A percentile compares a stretch with the other conserved stretches of the same genome.
These are phyloP conservation scores for Leptopilina clavipes DNA, from an alignment of 1,140 invertebrate species.

Conservation along the genomic window DNA sequence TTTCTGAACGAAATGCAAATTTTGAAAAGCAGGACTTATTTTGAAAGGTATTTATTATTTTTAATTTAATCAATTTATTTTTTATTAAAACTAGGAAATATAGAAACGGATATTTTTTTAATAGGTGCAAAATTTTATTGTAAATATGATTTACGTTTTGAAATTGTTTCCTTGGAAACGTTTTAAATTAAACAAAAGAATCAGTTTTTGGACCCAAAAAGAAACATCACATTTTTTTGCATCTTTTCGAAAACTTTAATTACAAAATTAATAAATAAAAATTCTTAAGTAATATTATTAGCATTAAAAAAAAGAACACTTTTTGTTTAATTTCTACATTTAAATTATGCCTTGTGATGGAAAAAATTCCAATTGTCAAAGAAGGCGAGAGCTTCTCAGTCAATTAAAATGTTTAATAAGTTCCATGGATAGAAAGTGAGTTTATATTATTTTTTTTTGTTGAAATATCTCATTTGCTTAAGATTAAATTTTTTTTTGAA, in stretches of 20 bases:
- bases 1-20: no score
- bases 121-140: neutral
- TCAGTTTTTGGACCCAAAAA: neutral
- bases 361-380: constrained; percentile 65
- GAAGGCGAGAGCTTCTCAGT: constrained; percentile 61
- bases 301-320: neutral
- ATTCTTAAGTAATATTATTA: no score
- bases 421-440: constrained; percentile 67
- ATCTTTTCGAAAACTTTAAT: no score
- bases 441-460: neutral
- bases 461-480: neutral
- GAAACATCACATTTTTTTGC: neutral
- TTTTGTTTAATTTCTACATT: neutral
- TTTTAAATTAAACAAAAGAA: neutral
- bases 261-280: no score
- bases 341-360: constrained; percentile 69
- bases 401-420: constrained; percentile 69
- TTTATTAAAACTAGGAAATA: no score
- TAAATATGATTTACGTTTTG: neutral
- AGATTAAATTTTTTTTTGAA: neutral
- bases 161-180: constrained; percentile 23
- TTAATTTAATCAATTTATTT: no score
- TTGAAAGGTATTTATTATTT: no score
- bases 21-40: no score
- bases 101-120: no score